Evolutionary conservation across 2,797 vertebrate genomes (phyloP).

Genomic region (Tragopan temminckii): DNA sequence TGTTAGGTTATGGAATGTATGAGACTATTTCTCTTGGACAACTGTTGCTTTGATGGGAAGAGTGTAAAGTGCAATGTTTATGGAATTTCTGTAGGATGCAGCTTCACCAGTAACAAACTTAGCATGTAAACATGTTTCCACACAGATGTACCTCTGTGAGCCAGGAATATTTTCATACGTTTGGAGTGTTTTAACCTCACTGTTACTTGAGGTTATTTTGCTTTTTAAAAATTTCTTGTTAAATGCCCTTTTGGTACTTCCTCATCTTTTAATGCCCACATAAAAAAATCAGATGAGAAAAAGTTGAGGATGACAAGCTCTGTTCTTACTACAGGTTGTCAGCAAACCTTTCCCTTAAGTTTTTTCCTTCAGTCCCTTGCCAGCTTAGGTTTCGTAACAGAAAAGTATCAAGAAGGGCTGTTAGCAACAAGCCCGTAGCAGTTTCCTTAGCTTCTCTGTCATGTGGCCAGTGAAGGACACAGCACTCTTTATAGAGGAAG

Average conservation of each 20-base stretch:
- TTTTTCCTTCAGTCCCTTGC: background rate
- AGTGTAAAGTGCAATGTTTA: background rate
- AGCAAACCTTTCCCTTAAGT: background rate
- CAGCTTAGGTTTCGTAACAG: constrained; percentile 4
- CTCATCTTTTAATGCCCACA: background rate
- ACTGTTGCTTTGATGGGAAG: background rate
- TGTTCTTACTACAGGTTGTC: background rate
- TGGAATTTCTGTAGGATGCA: background rate
- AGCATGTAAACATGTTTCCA: background rate
- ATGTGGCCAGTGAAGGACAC: background rate
- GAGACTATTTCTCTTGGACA: background rate
- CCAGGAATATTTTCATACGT: background rate
- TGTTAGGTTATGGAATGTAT: background rate
- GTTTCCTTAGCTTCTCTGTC: background rate
- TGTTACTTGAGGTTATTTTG: background rate
- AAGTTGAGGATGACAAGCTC: background rate
- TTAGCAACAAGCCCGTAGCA: background rate
- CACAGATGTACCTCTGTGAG: background rate
- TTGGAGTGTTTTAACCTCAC: background rate
- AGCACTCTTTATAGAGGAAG: background rate
- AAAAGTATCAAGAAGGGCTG: background rate
- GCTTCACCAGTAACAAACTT: background rate
- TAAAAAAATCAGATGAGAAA: constrained; percentile 14
- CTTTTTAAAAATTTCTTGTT: background rate
- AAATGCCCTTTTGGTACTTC: background rate